phyloP scores from a whole-genome alignment of 2,797 vertebrate species.

The Anguilla anguilla region DNA sequence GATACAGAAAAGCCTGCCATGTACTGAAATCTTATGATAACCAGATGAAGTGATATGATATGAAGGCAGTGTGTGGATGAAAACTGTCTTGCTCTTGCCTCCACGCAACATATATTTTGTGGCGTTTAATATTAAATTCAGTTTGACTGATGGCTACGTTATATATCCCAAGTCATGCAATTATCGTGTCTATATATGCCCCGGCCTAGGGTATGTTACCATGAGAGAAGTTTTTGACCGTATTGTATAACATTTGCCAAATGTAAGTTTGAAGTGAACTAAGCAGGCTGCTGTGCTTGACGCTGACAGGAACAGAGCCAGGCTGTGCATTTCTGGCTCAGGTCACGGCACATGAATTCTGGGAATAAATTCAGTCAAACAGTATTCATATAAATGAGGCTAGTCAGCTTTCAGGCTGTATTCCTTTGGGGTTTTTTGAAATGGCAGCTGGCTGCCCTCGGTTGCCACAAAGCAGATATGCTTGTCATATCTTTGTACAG shows the following conservation, averaged over 20 bases:
- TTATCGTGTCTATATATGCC: background rate
- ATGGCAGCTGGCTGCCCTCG: background rate
- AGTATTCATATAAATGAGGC: background rate
- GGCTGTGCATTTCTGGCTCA: background rate
- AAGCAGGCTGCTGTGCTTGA: background rate
- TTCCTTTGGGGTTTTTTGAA: background rate
- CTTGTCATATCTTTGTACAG: conserved; percentile 15
- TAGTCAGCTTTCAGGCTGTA: background rate
- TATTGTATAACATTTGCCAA: background rate
- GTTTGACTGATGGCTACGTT: background rate
- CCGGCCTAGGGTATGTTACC: background rate
- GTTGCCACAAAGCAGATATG: conserved; percentile 6
- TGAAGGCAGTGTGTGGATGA: background rate
- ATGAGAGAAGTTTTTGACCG: background rate
- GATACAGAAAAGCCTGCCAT: background rate
- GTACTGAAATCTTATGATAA: background rate
- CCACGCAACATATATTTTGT: background rate
- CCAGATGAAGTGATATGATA: background rate
- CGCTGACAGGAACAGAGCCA: background rate
- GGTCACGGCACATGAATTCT: background rate
- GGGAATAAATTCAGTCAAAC: conserved; percentile 14
- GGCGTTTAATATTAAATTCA: background rate
- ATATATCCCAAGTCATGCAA: background rate
- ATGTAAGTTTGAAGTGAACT: background rate
- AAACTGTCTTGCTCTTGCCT: background rate